Percentiles rank a stretch among this genome's conserved stretches.
These are phyloP conservation scores for Hemibagrus guttatus DNA, from an alignment of 2,797 vertebrate species.

Conservation along the genomic window DNA sequence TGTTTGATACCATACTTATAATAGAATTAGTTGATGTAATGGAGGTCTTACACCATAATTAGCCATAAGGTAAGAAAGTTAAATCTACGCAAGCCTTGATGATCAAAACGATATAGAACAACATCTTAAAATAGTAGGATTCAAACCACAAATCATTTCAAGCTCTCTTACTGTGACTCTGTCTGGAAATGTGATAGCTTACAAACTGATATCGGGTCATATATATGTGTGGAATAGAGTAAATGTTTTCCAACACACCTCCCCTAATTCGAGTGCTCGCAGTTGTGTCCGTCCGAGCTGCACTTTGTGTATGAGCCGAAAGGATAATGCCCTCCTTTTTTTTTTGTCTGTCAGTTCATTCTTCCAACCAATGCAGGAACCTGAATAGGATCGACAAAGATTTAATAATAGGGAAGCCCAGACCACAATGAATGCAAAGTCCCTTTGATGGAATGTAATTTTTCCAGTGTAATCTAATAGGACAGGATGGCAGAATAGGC, in stretches of 20 bases:
- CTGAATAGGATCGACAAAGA: conserved; percentile 51
- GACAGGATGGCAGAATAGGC: conserved; percentile 52
- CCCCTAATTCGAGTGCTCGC: not conserved
- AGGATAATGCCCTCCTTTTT: conserved; percentile 31
- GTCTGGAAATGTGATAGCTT: not conserved
- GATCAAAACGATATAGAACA: not conserved
- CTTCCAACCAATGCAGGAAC: conserved; percentile 37
- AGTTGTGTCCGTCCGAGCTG: not conserved
- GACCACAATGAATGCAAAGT: conserved; percentile 54
- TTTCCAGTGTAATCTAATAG: conserved; percentile 61
- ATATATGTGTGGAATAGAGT: not conserved
- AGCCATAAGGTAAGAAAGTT: not conserved
- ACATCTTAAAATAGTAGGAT: not conserved
- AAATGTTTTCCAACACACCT: conserved; percentile 12
- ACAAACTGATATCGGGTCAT: not conserved
- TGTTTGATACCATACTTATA: not conserved
- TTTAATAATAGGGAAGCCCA: conserved; percentile 50
- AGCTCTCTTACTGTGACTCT: not conserved
- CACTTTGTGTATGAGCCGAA: conserved; percentile 32
- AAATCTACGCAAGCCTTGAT: not conserved
- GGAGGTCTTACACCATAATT: not conserved
- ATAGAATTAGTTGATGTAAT: not conserved
- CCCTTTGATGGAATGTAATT: conserved; percentile 62
- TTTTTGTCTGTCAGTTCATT: conserved; percentile 35
- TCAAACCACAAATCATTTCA: not conserved